Conservation (phyloP, 2,113 vertebrate species). For the Anolis sagrei region DNA sequence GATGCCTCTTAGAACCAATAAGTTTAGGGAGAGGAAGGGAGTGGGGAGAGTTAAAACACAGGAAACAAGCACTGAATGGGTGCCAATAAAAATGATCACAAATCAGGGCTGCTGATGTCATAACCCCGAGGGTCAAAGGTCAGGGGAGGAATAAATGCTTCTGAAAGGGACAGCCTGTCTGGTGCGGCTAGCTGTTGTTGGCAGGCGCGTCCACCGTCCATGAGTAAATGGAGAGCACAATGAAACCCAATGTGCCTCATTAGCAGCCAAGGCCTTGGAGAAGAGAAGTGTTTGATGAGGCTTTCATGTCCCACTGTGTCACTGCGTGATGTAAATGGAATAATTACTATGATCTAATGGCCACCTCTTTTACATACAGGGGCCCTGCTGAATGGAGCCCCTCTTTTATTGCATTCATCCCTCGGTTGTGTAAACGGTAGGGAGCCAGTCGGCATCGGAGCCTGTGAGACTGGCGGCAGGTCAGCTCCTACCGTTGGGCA, state of each 20-base stretch:
- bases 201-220: constrained; percentile 75
- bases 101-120: constrained; percentile 83
- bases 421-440: constrained; percentile 76
- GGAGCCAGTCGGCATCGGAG: constrained; percentile 78
- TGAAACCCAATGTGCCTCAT: constrained; percentile 81
- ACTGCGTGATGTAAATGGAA: constrained; percentile 82
- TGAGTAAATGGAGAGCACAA: constrained; percentile 82
- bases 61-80: constrained; percentile 83
- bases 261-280: constrained; percentile 72
- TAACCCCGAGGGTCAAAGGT: constrained; percentile 83
- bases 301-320: constrained; percentile 79
- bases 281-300: constrained; percentile 85
- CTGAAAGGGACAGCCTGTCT: constrained; percentile 84
- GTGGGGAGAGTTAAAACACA: constrained; percentile 76
- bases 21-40: constrained; percentile 73
- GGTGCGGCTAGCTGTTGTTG: constrained; percentile 78
- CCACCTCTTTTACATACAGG: constrained; percentile 77
- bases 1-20: constrained; percentile 79
- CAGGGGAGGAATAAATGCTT: constrained; percentile 75
- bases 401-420: constrained; percentile 78
- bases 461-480: constrained; percentile 77
- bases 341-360: constrained; percentile 91
- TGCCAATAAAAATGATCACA: constrained; percentile 84
- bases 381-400: constrained; percentile 76
- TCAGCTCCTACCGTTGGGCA: constrained; percentile 69